These are phyloP conservation scores for Philaethria dido DNA, from an alignment of 2,888 invertebrate species.

Conservation along the genomic window DNA sequence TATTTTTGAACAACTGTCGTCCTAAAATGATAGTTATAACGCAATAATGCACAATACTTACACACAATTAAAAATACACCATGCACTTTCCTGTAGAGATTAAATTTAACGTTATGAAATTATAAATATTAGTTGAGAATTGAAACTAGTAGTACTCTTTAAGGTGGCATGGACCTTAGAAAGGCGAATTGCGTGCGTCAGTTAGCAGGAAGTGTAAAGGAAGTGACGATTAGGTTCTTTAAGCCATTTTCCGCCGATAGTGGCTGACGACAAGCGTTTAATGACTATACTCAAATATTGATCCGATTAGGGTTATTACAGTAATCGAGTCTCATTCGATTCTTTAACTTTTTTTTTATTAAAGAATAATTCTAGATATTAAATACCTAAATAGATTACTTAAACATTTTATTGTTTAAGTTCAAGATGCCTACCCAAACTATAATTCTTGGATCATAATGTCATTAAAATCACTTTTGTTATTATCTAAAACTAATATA, in stretches of 20 bases:
- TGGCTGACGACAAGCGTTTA: constrained; percentile 50
- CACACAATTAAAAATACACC: no score
- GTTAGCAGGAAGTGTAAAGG: constrained; percentile 58
- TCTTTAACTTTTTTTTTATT: background rate
- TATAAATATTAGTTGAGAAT: background rate
- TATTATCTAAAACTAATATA: no score
- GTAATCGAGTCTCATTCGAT: background rate
- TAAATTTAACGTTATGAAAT: no score
- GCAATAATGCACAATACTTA: no score
- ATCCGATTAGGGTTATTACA: constrained; percentile 13
- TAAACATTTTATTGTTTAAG: no score
- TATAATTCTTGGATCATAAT: no score
- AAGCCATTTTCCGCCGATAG: constrained; percentile 59
- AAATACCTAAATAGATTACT: no score
- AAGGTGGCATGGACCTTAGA: constrained; percentile 1
- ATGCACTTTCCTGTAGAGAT: no score
- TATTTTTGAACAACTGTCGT: no score
- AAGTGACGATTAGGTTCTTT: constrained; percentile 65
- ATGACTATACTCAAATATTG: constrained; percentile 33
- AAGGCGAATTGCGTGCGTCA: constrained; percentile 50
- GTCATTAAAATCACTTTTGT: no score
- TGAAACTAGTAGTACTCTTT: constrained; percentile 5
- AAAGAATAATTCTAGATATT: background rate
- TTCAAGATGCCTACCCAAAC: no score
- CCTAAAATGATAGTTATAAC: no score